These are phyloP conservation scores for Drosophila nannoptera DNA, from an alignment of 1,140 invertebrate species.

Conservation along the genomic window DNA sequence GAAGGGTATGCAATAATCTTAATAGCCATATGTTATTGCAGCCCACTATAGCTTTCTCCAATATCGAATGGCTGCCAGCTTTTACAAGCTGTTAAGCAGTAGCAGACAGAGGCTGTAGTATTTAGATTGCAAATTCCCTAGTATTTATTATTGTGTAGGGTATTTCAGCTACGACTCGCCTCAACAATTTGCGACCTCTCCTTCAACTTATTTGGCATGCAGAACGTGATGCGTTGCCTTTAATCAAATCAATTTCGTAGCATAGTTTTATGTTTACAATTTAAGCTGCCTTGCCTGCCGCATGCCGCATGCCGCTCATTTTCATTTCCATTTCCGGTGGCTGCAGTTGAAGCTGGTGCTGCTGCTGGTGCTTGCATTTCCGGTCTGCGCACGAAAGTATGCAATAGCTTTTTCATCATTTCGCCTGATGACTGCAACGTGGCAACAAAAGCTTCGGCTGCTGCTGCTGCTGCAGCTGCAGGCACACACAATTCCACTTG, in stretches of 20 bases:
- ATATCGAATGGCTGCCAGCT: not conserved
- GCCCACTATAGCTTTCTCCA: not conserved
- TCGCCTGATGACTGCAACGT: conserved; percentile 71
- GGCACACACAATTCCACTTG: conserved; percentile 53
- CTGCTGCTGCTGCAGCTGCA: conserved; percentile 12
- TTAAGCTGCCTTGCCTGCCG: conserved; percentile 48
- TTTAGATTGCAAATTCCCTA: not conserved
- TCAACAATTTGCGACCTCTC: not conserved
- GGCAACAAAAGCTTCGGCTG: conserved; percentile 62
- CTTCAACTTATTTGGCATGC: conserved; percentile 69
- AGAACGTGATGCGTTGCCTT: conserved; percentile 64
- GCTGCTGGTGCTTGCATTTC: conserved; percentile 50
- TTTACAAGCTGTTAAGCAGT: too few relatives aligned
- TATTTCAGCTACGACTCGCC: conserved; percentile 8
- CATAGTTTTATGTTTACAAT: conserved; percentile 78
- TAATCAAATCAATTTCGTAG: conserved; percentile 78
- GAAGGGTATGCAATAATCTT: not conserved
- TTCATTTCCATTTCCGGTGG: conserved; percentile 40
- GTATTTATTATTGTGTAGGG: not conserved
- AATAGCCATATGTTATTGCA: not conserved
- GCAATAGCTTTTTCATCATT: conserved; percentile 76
- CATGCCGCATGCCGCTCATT: conserved; percentile 19
- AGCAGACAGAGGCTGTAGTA: too few relatives aligned
- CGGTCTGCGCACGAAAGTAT: conserved; percentile 73
- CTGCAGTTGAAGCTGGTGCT: conserved; percentile 4